Base-by-base conservation (phyloP, 2,797 vertebrate genomes). In the Mus minutoides region DNA sequence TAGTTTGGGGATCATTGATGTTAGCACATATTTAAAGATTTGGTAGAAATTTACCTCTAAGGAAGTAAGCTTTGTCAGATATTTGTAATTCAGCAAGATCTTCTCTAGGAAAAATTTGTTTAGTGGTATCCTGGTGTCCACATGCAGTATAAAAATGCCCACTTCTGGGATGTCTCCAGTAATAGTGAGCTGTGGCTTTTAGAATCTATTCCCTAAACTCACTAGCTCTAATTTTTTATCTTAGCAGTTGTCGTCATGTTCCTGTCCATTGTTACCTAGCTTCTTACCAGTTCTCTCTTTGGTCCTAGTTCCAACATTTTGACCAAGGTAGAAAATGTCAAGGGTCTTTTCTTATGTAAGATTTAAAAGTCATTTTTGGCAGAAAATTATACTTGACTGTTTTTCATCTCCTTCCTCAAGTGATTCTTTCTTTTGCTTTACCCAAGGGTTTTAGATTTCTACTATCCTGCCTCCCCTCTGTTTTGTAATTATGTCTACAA, bases 331-430 rank as follows among this genome's bases (percentile, higher is more conserved):
- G 19, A 14, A n/a, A 94, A 54, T 31, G 29, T 67, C 40, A 90
- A 71, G 29, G 13, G 11, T 37, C 43, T 95, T 86, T 94, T 92
- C 29, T 67, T 22, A 80, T 12, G 37, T 67, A 85, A 90, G 40
- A 97, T 69, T 95, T 73, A 90, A 89, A 89, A 89, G 80, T 91
- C 37, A 31, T 62, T 77, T 82, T 96, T 58, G 37, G 52, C 37
- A 92, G 85, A 83, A 95, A 90, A 90, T 91, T 73, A 56, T 21
- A 37, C 85, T 85, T 94, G 80, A 54, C 29, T n/a, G 12, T 76
- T 94, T 96, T 96, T 58, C 52, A 79, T 79, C 37, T 95, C 40
- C 37, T 77, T 29, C 29, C 14, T 76, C 58, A 83, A 82, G 40
- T 67, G 9, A 6, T 67, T 19, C 1, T 49, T 96, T 95, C 40